Evolutionary conservation across 2,888 invertebrate genomes (phyloP), one percentile per base, ranked within the genome.

Genomic region (Harpagoxenus sublaevis): DNA sequence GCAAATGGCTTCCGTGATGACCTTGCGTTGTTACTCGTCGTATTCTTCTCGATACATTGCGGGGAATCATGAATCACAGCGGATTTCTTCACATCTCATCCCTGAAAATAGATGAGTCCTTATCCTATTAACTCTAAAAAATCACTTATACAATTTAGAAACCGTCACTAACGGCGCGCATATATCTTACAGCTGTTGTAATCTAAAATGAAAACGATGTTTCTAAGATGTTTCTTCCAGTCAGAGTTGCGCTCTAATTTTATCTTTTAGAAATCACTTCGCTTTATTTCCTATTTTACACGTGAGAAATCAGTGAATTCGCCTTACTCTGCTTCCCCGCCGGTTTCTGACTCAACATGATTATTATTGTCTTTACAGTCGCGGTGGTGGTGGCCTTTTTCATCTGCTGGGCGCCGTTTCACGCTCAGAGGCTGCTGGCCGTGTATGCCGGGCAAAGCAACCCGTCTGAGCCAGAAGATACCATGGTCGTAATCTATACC

Each of bases 321-420:
- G 28, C n/a, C 6, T 35, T 2, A 15, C 2, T 28, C 3, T n/a
- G 8, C n/a, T 48, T 35, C 9, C 45, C 8, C 18, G 12, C 18
- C 12, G 5, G 28, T 9, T 42, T 55, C 31, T 15, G 18, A 60
- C 31, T 42, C 23, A 63, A 75, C 28, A 39, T 6, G 35, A 55
- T 42, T 8, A 10, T 45, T 77, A 35, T 57, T 39, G 8, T 28
- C 23, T 12, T 90, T 96, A 91, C 97, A 96, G 98, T 98, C 95
- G 98, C 98, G 86, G 97, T 98, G 87, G 98, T 98, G 89, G 97
- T 98, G 93, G 98, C 98, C 9, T 96, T 94, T 95, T 97, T 98
- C 95, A 96, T 98, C 85, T 98, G 98, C 95, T 98, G 98, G 98
- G 98, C 98, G 6, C 99, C 99, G 1, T 99, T 99, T 95, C 99